phyloP scores from a whole-genome alignment of 2,888 invertebrate species.

The Dynastes maya region DNA sequence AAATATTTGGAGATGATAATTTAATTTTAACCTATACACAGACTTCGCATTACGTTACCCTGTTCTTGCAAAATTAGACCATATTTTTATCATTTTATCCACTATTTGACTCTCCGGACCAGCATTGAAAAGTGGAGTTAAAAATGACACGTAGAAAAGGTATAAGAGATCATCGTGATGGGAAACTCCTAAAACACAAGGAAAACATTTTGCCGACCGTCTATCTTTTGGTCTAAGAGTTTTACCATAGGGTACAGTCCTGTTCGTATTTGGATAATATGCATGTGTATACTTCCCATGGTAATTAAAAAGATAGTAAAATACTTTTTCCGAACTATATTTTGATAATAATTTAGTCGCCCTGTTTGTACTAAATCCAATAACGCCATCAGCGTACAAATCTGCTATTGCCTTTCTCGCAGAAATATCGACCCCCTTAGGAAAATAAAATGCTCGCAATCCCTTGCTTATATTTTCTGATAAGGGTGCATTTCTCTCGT shows the following conservation, averaged over 20 bases:
- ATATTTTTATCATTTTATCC: conserved; percentile 68
- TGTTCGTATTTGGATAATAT: conserved; percentile 72
- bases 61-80: conserved; percentile 68
- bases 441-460: conserved; percentile 73
- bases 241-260: conserved; percentile 61
- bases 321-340: conserved; percentile 73
- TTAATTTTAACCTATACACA: no score
- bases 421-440: conserved; percentile 67
- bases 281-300: conserved; percentile 76
- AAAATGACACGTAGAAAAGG: conserved; percentile 65
- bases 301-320: conserved; percentile 77
- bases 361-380: conserved; percentile 76
- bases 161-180: conserved; percentile 73
- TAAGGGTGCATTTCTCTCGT: conserved; percentile 74
- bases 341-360: conserved; percentile 75
- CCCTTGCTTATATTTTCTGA: conserved; percentile 72
- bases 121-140: conserved; percentile 63
- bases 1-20: no score
- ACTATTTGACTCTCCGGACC: conserved; percentile 68
- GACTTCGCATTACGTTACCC: conserved; percentile 1
- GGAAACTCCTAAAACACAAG: conserved; percentile 63
- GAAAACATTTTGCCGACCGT: conserved; percentile 26
- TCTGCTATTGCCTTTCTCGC: conserved; percentile 68
- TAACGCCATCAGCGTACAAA: conserved; percentile 75
- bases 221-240: background rate